Evolutionary conservation across 2,797 vertebrate genomes (phyloP), one percentile per base, ranked within the genome.

Genomic region (Balearica regulorum): DNA sequence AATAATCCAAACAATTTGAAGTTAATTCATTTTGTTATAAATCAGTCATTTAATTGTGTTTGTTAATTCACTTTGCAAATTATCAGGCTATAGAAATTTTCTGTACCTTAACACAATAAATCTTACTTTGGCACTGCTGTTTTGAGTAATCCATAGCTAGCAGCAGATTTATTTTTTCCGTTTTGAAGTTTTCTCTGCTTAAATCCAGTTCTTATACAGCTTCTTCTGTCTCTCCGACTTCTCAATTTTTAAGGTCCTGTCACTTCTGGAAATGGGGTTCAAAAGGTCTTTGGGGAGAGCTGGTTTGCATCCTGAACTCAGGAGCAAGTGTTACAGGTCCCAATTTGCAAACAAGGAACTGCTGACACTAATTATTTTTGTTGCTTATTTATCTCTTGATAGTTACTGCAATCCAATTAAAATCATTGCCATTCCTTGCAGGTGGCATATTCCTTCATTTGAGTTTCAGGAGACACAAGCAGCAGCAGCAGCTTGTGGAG

Each of bases 361-460:
- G n/a, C 21, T 78, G 51, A 37, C 7, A 5, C 62, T 81, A 83
- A 84, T 89, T 86, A 69, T 76, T 95, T 93, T 72, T 79, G 58
- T 79, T 87, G 51, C 51, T 70, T 94, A 39, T 82, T 88, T 96
- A 39, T 82, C 25, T 90, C 90, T 70, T 89, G 58, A n/a, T 87
- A 85, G 65, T 33, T 83, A 29, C 70, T 49, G 12, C 37, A 83
- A 82, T 60, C 55, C 66, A 83, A 77, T 89, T 93, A 79, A 94
- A 95, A 73, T 55, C 31, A 28, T 37, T 84, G 31, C 37, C 10
- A 10, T 49, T 91, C 49, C 55, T 89, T 87, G 66, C 72, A 92
- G 62, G 64, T 90, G 73, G 28, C 22, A 13, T 73, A 16, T 73
- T 93, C 22, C 73, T 78, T 84, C 49, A 39, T 73, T 77, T 70